Evolutionary conservation across 2,797 vertebrate genomes (phyloP).

Genomic region (Dromococcyx pavoninus): DNA sequence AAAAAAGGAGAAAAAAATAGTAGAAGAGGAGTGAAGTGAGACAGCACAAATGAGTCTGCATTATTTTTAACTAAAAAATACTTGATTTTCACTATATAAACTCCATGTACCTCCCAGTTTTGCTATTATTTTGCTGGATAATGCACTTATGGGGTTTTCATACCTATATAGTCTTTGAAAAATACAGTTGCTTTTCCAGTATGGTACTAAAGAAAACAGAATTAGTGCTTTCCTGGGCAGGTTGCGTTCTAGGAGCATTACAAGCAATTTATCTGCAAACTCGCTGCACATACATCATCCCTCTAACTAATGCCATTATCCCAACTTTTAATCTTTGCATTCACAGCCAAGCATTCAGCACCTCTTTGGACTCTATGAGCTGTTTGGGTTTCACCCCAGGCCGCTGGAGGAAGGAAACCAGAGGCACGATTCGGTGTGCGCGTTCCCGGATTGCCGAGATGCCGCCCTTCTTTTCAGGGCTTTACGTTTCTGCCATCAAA

Average conservation of each 20-base stretch:
- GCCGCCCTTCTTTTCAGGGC: background rate
- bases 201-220: background rate
- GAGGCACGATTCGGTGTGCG: background rate
- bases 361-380: background rate
- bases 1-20: background rate
- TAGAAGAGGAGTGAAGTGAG: background rate
- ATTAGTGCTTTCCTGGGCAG: background rate
- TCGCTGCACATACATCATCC: rapidly evolving
- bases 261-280: background rate
- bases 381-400: rapidly evolving
- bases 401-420: background rate
- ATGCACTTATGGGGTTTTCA: rapidly evolving
- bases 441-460: background rate
- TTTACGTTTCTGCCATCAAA: constrained; percentile 1
- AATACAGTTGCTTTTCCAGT: background rate
- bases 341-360: background rate
- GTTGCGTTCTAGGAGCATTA: background rate
- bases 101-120: background rate
- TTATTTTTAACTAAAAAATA: background rate
- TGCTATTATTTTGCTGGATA: background rate
- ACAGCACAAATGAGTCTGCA: background rate
- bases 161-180: background rate
- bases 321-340: background rate
- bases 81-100: background rate
- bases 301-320: rapidly evolving